Percentiles rank a stretch among this genome's conserved stretches.
Conservation (phyloP, 2,113 vertebrate genomes). For the Malurus melanocephalus region DNA sequence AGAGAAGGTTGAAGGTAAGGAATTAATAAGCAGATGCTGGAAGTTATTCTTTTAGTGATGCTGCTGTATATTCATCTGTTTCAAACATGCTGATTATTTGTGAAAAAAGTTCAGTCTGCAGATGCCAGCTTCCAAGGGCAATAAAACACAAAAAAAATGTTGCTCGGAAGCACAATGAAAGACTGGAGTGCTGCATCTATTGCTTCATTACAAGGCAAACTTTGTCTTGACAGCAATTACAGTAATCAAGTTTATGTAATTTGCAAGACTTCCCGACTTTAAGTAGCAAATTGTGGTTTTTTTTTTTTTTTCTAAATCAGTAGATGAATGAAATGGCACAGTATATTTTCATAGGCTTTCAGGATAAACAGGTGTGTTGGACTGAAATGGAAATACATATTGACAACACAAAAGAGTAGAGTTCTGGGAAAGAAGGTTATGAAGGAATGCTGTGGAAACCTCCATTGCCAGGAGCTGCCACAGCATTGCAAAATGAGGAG, state of each 20-base stretch:
- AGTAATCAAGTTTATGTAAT: neutral
- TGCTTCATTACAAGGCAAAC: neutral
- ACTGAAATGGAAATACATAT: neutral
- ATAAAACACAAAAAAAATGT: neutral
- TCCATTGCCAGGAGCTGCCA: neutral
- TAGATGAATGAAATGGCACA: neutral
- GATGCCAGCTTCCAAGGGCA: neutral
- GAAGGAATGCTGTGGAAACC: neutral
- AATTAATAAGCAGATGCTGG: neutral
- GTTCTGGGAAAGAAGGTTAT: neutral
- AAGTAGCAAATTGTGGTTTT: neutral
- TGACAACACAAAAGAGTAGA: neutral
- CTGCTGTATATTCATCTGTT: neutral
- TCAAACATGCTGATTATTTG: neutral
- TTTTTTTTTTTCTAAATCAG: neutral
- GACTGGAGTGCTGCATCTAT: neutral
- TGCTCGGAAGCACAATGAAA: neutral
- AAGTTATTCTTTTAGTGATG: neutral
- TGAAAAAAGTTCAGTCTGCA: neutral
- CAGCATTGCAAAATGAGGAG: neutral
- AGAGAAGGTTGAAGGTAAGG: neutral
- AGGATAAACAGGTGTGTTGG: neutral
- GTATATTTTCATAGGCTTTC: neutral
- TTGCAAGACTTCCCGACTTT: neutral
- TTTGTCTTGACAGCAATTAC: conserved; percentile 7